Base-by-base conservation (phyloP, 1,140 invertebrate genomes). In the Trichonephila clavipes region DNA sequence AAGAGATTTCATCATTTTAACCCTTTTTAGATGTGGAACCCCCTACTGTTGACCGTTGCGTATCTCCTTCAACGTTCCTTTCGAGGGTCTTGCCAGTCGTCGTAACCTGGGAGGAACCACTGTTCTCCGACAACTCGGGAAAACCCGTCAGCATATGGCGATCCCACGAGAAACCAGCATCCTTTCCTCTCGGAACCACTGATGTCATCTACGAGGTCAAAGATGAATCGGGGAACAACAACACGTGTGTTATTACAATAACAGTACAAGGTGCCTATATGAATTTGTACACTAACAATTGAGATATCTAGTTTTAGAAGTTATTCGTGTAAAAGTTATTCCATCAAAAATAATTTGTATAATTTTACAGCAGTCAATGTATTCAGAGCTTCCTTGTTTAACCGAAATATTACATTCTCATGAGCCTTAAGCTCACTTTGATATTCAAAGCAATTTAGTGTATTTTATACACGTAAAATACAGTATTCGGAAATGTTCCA, bases 111-210 rank as follows among this genome's bases (percentile, higher is more conserved):
- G 97, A 97, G 86, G 97, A 97, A 94, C 97, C 97, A 24, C 95
- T 96, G 12, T 97, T 97, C 95, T 97, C 96, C 94, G 97, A 98
- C 94, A 98, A 97, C 95, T 97, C 97, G 0, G 96, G 96, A 72
- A 94, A 95, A 62, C 95, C 95, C 0, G 95, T 97, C 0, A 95
- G 94, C 85, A 95, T 97, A 0, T 95, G 95, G 21, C 95, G 95
- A 88, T 96, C 96, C 7, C 96, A 96, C 92, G 95, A 96, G 40
- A 96, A 96, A 61, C 96, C 96, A 12, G 94, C 95, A 6, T 81
- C 95, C 40, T 97, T 97, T 95, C 96, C 96, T 3, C 94, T 96
- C 18, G 97, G 97, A 1, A 96, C 95, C n/a, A 97, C 97, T 0
- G 93, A 95, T 87, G 96, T 97, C 0, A 96, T 95, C 18, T 97